Percentiles rank a stretch among this genome's conserved stretches.
phyloP scores from a whole-genome alignment of 2,888 invertebrate species.

The Entomobrya multifasciata region DNA sequence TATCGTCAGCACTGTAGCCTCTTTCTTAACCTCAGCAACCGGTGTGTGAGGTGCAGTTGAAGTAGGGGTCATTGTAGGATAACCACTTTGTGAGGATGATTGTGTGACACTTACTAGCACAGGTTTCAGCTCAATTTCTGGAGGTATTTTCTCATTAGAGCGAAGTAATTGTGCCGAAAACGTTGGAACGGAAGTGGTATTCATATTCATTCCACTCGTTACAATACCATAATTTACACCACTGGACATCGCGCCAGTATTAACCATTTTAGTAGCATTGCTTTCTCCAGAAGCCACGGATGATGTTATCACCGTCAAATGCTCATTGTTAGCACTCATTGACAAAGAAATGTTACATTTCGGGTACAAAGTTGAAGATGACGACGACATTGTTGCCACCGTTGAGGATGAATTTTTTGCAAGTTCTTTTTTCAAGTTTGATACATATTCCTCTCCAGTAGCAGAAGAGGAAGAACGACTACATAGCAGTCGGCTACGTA shows the following conservation, averaged over 20 bases:
- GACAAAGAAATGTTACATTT: conserved; percentile 59
- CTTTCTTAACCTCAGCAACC: conserved; percentile 18
- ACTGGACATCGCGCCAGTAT: background rate
- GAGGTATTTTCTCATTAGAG: background rate
- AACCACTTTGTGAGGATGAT: background rate
- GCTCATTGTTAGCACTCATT: conserved; percentile 54
- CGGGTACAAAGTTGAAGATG: conserved; percentile 31
- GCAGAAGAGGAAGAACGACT: background rate
- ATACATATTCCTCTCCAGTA: conserved; percentile 33
- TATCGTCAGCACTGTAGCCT: conserved; percentile 40
- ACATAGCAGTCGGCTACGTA: conserved; percentile 51
- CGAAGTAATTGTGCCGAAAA: background rate
- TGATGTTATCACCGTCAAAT: conserved; percentile 53
- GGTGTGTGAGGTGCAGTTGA: background rate
- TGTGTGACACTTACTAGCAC: background rate
- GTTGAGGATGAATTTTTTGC: background rate
- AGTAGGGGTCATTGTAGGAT: background rate
- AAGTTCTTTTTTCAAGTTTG: background rate
- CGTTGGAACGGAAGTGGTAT: background rate
- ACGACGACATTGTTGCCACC: conserved; percentile 23
- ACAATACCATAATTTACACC: background rate
- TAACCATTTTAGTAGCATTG: background rate
- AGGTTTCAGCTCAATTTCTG: conserved; percentile 31
- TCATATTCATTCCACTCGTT: background rate
- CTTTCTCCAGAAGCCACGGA: conserved; percentile 26